Conservation (phyloP, 30 jellyfish, hydroid and myxozoan species). For the Rhopilema esculentum region DNA sequence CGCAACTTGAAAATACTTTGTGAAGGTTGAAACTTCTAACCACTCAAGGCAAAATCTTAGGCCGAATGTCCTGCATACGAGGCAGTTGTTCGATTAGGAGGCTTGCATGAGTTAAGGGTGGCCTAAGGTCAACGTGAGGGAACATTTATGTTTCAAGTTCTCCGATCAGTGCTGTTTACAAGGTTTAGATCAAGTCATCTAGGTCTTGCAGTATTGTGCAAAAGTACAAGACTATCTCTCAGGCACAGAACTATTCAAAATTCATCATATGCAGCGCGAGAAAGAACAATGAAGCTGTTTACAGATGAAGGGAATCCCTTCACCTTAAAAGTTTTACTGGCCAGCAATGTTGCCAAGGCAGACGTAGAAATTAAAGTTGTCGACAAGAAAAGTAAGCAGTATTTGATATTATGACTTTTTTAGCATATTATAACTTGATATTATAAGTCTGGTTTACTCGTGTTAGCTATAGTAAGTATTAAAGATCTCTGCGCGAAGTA, state of each 20-base stretch:
- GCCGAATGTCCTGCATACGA: background rate
- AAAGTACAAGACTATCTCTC: background rate
- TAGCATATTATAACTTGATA: too few relatives aligned
- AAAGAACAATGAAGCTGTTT: conserved; percentile 54
- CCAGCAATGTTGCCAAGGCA: conserved; percentile 56
- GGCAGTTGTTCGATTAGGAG: background rate
- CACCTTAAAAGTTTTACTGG: conserved; percentile 75
- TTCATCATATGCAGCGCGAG: background rate
- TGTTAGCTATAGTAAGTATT: too few relatives aligned
- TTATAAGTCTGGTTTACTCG: too few relatives aligned
- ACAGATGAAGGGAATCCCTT: conserved; percentile 87
- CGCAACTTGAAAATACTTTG: too few relatives aligned
- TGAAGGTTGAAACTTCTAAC: too few relatives aligned
- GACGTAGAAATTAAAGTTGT: conserved; percentile 56
- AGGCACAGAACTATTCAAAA: too few relatives aligned
- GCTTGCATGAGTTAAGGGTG: background rate
- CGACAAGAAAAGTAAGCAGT: conserved; percentile 51
- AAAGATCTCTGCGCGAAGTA: too few relatives aligned
- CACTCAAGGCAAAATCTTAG: background rate
- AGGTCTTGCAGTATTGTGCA: background rate
- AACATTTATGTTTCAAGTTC: background rate
- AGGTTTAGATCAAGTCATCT: background rate
- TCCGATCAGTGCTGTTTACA: background rate
- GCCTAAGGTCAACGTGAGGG: background rate
- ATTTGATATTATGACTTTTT: background rate